Evolutionary conservation across 2,797 vertebrate genomes (phyloP).

Genomic region (Peromyscus eremicus): DNA sequence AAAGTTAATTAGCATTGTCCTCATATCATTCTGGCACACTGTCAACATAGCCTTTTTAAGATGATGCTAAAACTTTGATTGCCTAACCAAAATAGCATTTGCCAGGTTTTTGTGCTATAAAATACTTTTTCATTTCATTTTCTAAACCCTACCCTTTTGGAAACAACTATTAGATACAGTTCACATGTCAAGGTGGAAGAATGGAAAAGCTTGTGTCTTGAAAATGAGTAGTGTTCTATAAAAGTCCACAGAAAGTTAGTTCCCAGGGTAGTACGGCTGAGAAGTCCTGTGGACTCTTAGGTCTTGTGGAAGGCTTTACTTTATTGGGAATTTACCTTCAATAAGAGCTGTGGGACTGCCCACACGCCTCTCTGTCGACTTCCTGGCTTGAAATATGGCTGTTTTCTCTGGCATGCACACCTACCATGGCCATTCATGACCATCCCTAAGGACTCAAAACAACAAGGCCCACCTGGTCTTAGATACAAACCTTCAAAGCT

Average conservation of each 20-base stretch:
- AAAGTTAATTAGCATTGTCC: not conserved
- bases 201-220: not conserved
- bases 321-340: not conserved
- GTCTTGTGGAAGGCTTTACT: not conserved
- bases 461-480: not conserved
- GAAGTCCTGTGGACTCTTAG: not conserved
- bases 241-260: not conserved
- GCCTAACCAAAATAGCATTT: not conserved
- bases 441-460: not conserved
- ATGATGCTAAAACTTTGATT: not conserved
- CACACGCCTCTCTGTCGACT: not conserved
- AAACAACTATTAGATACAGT: not conserved
- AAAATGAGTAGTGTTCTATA: not conserved
- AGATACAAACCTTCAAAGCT: not conserved
- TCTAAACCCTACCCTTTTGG: not conserved
- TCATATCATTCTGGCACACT: not conserved
- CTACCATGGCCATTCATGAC: not conserved
- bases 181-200: not conserved
- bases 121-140: not conserved
- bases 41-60: not conserved
- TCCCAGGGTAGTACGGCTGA: not conserved
- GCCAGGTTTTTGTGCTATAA: not conserved
- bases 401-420: not conserved
- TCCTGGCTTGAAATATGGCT: not conserved
- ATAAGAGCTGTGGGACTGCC: not conserved